Percentiles rank a stretch among this genome's conserved stretches.
Conservation (phyloP, 2,113 vertebrate species). For the Apaloderma vittatum region DNA sequence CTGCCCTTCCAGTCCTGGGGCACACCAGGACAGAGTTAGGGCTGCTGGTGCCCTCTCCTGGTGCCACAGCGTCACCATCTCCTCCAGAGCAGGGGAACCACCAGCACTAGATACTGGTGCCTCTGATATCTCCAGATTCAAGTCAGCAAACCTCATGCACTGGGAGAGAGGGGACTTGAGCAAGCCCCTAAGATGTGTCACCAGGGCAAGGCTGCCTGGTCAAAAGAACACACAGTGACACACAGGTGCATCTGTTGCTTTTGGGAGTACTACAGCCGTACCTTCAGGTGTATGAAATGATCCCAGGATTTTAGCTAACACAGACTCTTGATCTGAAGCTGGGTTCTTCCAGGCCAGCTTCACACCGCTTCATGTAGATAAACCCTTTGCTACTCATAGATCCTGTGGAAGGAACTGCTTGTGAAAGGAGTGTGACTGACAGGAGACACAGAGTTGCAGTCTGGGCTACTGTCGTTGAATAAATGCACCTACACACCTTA, state of each 20-base stretch:
- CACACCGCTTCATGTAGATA: background rate
- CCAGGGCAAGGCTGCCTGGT: background rate
- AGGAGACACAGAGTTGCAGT: background rate
- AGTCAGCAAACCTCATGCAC: fast-evolving
- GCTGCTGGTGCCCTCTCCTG: slow-evolving; percentile 22
- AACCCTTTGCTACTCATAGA: fast-evolving
- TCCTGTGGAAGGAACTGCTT: background rate
- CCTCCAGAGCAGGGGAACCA: background rate
- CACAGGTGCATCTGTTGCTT: fast-evolving
- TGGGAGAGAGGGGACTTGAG: background rate
- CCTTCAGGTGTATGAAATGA: fast-evolving
- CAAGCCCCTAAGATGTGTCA: background rate
- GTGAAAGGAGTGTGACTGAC: background rate
- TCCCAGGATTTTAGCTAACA: background rate
- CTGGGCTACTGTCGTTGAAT: background rate
- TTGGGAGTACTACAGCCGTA: background rate
- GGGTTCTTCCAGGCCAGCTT: background rate
- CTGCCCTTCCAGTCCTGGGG: background rate
- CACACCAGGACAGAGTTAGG: background rate
- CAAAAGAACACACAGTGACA: fast-evolving
- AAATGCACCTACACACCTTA: fast-evolving
- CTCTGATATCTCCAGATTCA: background rate
- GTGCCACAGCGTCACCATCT: background rate
- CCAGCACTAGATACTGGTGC: fast-evolving
- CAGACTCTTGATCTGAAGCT: background rate